Percentiles rank a stretch among this genome's conserved stretches.
Conservation (phyloP, 2,888 invertebrate species). For the Hermaeophaga mercurialis region DNA sequence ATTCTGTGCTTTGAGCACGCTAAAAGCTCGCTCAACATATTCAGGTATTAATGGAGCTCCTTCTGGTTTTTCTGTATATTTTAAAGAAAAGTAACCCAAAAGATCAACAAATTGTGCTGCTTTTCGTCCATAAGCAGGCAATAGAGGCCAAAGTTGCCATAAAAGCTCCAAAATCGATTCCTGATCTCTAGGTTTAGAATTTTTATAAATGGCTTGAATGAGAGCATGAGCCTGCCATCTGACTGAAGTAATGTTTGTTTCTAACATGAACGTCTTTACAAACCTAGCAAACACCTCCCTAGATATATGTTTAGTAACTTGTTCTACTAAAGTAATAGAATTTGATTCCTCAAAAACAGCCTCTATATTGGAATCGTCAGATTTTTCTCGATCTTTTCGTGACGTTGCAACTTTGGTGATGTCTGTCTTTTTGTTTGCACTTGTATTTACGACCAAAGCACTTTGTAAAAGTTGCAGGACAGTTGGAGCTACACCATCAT, state of each 20-base stretch:
- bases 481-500: conserved; percentile 90
- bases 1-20: conserved; percentile 87
- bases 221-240: conserved; percentile 96
- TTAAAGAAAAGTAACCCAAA: conserved; percentile 91
- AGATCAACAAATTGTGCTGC: conserved; percentile 97
- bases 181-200: conserved; percentile 78
- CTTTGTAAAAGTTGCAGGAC: conserved; percentile 88
- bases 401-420: conserved; percentile 40
- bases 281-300: conserved; percentile 72
- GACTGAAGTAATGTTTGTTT: conserved; percentile 89
- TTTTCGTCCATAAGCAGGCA: conserved; percentile 90
- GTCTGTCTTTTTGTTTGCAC: conserved; percentile 42
- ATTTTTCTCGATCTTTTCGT: conserved; percentile 68
- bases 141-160: conserved; percentile 90
- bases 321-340: conserved; percentile 70
- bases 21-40: conserved; percentile 86
- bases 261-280: conserved; percentile 87
- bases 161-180: conserved; percentile 79
- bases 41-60: conserved; percentile 59
- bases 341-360: conserved; percentile 71
- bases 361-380: conserved; percentile 69
- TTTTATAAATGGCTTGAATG: conserved; percentile 82
- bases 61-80: conserved; percentile 77
- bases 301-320: conserved; percentile 71
- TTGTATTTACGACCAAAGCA: conserved; percentile 73